Conservation (phyloP, 2,888 invertebrate genomes). For the Beris morrisii region DNA sequence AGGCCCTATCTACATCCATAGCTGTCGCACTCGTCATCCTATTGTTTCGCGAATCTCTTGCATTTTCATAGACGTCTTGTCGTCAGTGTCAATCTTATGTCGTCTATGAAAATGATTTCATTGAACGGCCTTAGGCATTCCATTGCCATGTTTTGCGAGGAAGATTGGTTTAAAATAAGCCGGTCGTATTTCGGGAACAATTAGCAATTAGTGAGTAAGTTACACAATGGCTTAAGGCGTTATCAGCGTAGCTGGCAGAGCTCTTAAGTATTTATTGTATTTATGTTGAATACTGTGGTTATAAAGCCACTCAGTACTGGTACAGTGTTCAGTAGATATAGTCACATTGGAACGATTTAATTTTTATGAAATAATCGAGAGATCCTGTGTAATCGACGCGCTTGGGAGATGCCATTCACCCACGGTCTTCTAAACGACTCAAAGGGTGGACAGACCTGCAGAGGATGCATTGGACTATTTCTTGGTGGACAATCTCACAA, state of each 20-base stretch:
- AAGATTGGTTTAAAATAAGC: conserved; percentile 14
- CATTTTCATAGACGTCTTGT: conserved; percentile 32
- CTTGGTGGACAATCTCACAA: too few relatives aligned
- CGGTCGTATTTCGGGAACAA: conserved; percentile 24
- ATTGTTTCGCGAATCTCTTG: conserved; percentile 28
- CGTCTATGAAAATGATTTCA: conserved; percentile 24
- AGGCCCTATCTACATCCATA: not conserved
- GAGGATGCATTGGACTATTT: too few relatives aligned
- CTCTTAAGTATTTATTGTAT: too few relatives aligned
- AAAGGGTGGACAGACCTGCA: too few relatives aligned
- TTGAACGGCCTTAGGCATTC: conserved; percentile 15
- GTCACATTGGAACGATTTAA: too few relatives aligned
- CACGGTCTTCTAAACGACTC: too few relatives aligned
- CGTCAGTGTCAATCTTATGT: conserved; percentile 28
- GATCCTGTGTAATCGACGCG: too few relatives aligned
- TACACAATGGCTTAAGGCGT: conserved; percentile 26
- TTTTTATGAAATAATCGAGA: too few relatives aligned
- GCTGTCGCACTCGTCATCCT: conserved; percentile 8
- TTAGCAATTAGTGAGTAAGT: conserved; percentile 28
- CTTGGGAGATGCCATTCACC: too few relatives aligned
- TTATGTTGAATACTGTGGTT: too few relatives aligned
- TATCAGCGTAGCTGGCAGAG: conserved; percentile 10
- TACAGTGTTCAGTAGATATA: too few relatives aligned
- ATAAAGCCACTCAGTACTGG: too few relatives aligned
- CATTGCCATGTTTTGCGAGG: conserved; percentile 17